Percentiles rank a stretch among this genome's conserved stretches.
phyloP scores from a whole-genome alignment of 2,888 invertebrate species.

The Diploptera punctata region DNA sequence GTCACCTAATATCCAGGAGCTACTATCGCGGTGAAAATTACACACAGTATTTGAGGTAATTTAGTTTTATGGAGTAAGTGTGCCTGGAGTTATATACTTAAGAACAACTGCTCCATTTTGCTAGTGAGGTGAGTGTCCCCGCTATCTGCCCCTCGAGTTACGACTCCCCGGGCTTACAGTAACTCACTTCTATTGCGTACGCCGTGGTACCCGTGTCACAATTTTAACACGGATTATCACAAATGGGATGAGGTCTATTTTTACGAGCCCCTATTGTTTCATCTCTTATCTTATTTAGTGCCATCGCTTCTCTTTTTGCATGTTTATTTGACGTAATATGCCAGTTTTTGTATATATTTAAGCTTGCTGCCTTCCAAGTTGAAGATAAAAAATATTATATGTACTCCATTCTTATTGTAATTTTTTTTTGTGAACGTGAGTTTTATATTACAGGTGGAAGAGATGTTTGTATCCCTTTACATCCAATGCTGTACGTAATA shows the following conservation, averaged over 20 bases:
- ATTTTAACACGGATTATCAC: slow-evolving; percentile 28
- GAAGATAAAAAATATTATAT: background rate
- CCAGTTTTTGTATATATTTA: background rate
- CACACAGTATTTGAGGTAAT: too few relatives aligned
- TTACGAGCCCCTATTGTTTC: slow-evolving; percentile 27
- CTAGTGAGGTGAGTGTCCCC: background rate
- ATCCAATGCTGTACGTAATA: too few relatives aligned
- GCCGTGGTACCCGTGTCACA: background rate
- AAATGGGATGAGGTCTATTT: slow-evolving; percentile 22
- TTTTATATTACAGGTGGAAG: background rate
- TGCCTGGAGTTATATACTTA: too few relatives aligned
- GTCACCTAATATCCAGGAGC: too few relatives aligned
- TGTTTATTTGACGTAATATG: slow-evolving; percentile 19
- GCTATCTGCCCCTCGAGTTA: background rate
- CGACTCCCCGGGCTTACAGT: slow-evolving; percentile 17
- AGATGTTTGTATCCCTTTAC: too few relatives aligned
- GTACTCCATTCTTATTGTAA: background rate
- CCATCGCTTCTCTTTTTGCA: background rate
- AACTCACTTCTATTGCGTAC: slow-evolving; percentile 24
- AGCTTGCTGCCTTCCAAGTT: background rate
- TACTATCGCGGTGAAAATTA: too few relatives aligned
- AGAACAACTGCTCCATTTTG: slow-evolving; percentile 6
- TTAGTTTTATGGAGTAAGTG: too few relatives aligned
- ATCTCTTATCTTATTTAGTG: slow-evolving; percentile 29
- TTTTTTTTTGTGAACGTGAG: too few relatives aligned